These are phyloP conservation scores for Meriones unguiculatus DNA, from an alignment of 2,113 vertebrate genomes.

Conservation along the genomic window DNA sequence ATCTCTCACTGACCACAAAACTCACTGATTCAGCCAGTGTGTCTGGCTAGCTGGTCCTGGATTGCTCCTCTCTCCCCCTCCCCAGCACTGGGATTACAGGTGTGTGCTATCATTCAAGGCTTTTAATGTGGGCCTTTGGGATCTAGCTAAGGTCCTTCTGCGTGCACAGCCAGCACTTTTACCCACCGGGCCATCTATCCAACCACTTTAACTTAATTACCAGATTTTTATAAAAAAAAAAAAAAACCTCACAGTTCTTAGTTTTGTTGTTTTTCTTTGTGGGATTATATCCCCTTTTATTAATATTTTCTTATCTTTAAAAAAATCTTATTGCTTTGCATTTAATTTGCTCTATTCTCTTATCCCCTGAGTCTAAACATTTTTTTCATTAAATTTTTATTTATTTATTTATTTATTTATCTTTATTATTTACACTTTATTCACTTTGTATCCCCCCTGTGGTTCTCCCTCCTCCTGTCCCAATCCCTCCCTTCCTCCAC, in stretches of 20 bases:
- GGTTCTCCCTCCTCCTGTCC: too few relatives aligned
- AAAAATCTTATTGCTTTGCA: background rate
- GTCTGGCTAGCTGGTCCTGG: background rate
- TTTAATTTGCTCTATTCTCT: conserved; percentile 21
- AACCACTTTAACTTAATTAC: too few relatives aligned
- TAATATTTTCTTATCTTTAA: background rate
- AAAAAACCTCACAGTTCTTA: too few relatives aligned
- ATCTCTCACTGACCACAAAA: background rate
- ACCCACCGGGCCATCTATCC: too few relatives aligned
- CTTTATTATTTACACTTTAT: too few relatives aligned
- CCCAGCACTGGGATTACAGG: background rate
- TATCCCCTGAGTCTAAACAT: background rate
- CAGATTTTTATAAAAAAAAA: too few relatives aligned
- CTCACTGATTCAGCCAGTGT: background rate
- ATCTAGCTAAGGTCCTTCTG: background rate
- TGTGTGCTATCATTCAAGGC: too few relatives aligned
- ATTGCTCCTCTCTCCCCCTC: background rate
- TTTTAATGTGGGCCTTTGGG: background rate
- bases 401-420: too few relatives aligned
- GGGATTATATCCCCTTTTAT: conserved; percentile 9
- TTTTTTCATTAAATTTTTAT: too few relatives aligned
- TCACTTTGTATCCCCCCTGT: too few relatives aligned
- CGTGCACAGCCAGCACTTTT: too few relatives aligned
- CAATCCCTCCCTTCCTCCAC: too few relatives aligned
- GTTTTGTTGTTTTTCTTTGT: background rate